Evolutionary conservation across 2,888 invertebrate genomes (phyloP), one percentile per base, ranked within the genome.

Genomic region (Sylvicola cinctus): DNA sequence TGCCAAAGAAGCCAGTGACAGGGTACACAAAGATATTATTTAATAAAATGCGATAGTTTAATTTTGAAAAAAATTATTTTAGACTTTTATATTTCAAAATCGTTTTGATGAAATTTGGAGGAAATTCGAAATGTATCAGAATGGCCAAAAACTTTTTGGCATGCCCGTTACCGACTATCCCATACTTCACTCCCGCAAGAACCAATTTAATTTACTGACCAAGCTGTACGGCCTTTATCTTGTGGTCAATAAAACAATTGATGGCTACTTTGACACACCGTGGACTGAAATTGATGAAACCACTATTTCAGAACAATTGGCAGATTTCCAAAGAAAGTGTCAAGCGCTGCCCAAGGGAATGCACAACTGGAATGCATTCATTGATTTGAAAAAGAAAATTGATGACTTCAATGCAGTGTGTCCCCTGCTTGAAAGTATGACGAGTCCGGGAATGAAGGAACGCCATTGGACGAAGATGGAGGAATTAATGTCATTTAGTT

Each of bases 371-470:
- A 81, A 81, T 1, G 87, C 88, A 0, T 90, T 63, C 49, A 66
- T 78, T 34, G 85, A 84, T 43, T 55, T 90, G 37, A 87, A 84
- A 49, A 74, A 73, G 41, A 87, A 83, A 58, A 85, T 90, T 39
- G 87, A 88, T 44, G 85, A 88, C 49, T 88, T 90, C 51, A 85
- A 78, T 49, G 76, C 87, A 52, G 79, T 77, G 7, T 84, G 84
- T 49, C 87, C 87, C 0, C 50, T 90, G 23, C 54, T 88, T 17
- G 84, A 87, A 50, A 47, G 87, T 42, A 87, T 90, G 87, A 77
- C 85, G 3, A 79, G 83, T 47, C 81, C 81, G 49, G 71, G 80
- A 2, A 78, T 84, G 77, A 77, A 79, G 49, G 72, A 74, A 4
- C 65, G 81, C 4, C 84, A 84, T 50, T 84, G 84, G 84, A 63